These are phyloP conservation scores for Uropsilus gracilis DNA, from an alignment of 2,113 vertebrate species.

Conservation along the genomic window DNA sequence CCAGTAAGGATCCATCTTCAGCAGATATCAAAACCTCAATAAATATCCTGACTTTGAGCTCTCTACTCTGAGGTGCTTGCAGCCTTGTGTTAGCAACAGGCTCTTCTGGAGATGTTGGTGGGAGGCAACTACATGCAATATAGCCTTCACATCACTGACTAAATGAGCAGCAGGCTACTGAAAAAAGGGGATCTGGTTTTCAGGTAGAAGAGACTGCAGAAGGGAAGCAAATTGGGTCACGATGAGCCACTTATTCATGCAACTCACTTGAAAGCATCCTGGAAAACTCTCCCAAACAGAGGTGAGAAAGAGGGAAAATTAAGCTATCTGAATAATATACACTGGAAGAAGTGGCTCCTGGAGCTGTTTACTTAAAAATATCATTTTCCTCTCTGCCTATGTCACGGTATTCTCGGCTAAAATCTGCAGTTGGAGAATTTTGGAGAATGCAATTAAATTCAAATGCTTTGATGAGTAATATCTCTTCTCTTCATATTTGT, in stretches of 20 bases:
- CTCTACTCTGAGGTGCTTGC: background rate
- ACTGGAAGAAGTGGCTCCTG: background rate
- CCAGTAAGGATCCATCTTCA: background rate
- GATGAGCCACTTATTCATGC: background rate
- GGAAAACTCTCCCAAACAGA: slow-evolving; percentile 6
- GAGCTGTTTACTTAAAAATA: slow-evolving; percentile 78
- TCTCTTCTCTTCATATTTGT: slow-evolving; percentile 83
- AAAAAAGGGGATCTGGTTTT: background rate
- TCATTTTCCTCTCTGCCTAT: slow-evolving; percentile 43
- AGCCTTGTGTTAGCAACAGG: background rate
- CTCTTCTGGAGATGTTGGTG: background rate
- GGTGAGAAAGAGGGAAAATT: slow-evolving; percentile 20
- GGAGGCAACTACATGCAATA: background rate
- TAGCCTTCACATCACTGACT: background rate
- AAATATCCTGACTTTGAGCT: background rate
- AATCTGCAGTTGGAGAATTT: slow-evolving; percentile 78
- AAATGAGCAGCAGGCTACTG: background rate
- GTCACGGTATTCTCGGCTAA: slow-evolving; percentile 62
- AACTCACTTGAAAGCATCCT: slow-evolving; percentile 47
- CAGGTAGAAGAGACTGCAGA: background rate
- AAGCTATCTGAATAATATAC: slow-evolving; percentile 52
- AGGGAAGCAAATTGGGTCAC: background rate
- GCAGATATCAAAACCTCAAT: background rate
- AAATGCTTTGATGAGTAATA: slow-evolving; percentile 86
- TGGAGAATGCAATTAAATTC: slow-evolving; percentile 85